Evolutionary conservation across 2,113 vertebrate genomes (phyloP).

Genomic region (Neotoma lepida): DNA sequence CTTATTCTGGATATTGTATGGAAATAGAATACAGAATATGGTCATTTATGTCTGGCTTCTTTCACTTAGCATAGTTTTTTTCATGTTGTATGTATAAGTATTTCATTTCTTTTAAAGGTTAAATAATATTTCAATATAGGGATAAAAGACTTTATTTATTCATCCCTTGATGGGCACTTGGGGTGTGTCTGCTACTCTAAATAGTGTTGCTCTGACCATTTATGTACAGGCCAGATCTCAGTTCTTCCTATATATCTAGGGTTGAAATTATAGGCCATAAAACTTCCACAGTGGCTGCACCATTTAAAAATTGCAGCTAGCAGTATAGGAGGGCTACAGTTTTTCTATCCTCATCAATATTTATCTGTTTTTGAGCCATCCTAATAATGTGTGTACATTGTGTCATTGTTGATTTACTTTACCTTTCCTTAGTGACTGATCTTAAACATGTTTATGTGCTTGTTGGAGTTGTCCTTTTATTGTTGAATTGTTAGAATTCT

Average conservation of each 20-base stretch:
- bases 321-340: background rate
- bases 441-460: background rate
- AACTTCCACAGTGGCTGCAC: background rate
- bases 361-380: background rate
- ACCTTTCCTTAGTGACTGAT: background rate
- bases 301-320: background rate
- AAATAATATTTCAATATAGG: background rate
- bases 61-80: background rate
- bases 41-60: conserved; percentile 41
- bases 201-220: background rate
- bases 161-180: background rate
- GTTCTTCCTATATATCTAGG: background rate
- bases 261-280: background rate
- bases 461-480: background rate
- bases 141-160: background rate
- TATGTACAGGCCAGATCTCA: background rate
- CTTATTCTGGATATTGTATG: conserved; percentile 33
- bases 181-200: background rate
- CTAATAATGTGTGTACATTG: background rate
- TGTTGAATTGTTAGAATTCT: background rate
- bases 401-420: background rate
- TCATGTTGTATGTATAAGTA: background rate
- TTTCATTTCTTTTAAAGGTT: background rate
- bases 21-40: background rate
- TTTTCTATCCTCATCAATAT: background rate